Conservation (phyloP, 2,113 vertebrate species). For the Pseudorectes ferrugineus region DNA sequence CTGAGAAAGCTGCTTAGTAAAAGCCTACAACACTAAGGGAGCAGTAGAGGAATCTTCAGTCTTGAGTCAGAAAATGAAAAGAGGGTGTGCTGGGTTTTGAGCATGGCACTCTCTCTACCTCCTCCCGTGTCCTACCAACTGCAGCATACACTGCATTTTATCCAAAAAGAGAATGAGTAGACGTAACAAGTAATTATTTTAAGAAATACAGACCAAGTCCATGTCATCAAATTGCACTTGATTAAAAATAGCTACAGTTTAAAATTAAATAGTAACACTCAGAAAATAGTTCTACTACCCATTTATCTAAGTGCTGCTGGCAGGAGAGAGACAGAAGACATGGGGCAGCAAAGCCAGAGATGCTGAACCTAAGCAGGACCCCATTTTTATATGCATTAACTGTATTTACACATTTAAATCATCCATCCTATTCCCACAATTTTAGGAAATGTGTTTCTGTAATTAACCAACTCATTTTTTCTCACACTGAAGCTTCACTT, state of each 20-base stretch:
- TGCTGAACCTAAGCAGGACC: background rate
- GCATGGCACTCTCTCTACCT: background rate
- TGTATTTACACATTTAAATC: background rate
- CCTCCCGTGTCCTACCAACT: background rate
- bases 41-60: background rate
- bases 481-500: background rate
- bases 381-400: background rate
- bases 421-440: background rate
- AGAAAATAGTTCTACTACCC: conserved; percentile 11
- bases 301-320: background rate
- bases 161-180: background rate
- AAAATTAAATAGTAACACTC: conserved; percentile 32
- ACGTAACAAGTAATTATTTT: background rate
- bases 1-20: background rate
- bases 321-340: background rate
- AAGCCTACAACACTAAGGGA: background rate
- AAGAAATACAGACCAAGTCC: background rate
- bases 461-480: background rate
- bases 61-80: background rate
- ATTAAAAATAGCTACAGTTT: conserved; percentile 20
- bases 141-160: background rate
- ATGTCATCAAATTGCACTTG: background rate
- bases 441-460: background rate
- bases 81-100: background rate
- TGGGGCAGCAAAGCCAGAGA: background rate